Percentiles rank a stretch among this genome's conserved stretches.
Evolutionary conservation across 2,888 invertebrate genomes (phyloP).

Genomic region (Thysanoteuthis rhombus): DNA sequence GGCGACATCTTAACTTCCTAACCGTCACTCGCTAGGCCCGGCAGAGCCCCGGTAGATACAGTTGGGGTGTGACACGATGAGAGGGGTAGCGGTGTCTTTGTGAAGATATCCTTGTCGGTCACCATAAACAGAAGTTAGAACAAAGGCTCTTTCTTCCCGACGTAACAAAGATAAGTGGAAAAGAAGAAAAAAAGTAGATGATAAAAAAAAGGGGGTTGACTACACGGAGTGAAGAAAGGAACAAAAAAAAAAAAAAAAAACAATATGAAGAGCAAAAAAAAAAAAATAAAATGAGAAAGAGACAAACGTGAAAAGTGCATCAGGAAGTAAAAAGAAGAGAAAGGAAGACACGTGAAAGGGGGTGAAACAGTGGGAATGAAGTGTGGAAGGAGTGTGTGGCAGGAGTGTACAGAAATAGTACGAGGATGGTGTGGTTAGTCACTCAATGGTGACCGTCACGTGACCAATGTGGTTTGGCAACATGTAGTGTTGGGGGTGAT

Average conservation of each 20-base stretch:
- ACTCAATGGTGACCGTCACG: no score
- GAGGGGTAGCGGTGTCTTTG: background rate
- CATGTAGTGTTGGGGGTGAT: no score
- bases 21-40: background rate
- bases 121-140: background rate
- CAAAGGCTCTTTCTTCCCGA: background rate
- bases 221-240: background rate
- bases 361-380: background rate
- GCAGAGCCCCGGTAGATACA: background rate
- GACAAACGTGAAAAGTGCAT: background rate
- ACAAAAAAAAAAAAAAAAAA: background rate
- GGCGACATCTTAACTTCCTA: conserved; percentile 12
- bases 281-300: no score
- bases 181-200: background rate
- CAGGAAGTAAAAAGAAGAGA: background rate
- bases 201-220: background rate
- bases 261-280: no score
- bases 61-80: background rate
- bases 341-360: background rate
- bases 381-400: background rate
- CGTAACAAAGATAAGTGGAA: background rate
- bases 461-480: no score
- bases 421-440: no score
- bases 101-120: background rate
- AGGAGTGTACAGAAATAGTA: no score